phyloP scores from a whole-genome alignment of 2,888 invertebrate genomes.

The Pheosia gnoma region DNA sequence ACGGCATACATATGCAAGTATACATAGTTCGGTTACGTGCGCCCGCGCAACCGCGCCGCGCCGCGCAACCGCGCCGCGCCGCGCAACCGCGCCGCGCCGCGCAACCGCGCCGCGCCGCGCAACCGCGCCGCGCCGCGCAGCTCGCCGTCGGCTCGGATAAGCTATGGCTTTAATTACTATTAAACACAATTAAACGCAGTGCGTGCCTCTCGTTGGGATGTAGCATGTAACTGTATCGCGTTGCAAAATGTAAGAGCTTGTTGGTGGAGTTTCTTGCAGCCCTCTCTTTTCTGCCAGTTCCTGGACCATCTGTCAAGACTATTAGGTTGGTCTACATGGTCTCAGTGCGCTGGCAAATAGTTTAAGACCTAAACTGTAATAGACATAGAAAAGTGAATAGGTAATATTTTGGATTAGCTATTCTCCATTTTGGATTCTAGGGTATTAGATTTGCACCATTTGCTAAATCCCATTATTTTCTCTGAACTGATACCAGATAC shows the following conservation, averaged over 20 bases:
- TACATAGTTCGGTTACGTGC: conserved; percentile 22
- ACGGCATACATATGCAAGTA: conserved; percentile 12
- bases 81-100: conserved; percentile 17
- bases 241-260: conserved; percentile 8
- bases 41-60: conserved; percentile 20
- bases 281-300: too few relatives aligned
- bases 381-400: too few relatives aligned
- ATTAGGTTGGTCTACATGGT: too few relatives aligned
- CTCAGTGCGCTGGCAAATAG: too few relatives aligned
- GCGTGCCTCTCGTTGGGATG: conserved; percentile 35
- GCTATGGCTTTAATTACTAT: conserved; percentile 48
- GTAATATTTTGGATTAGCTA: too few relatives aligned
- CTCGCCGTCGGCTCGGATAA: conserved; percentile 30
- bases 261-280: too few relatives aligned
- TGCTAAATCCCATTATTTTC: too few relatives aligned
- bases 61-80: conserved; percentile 17
- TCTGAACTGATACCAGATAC: too few relatives aligned
- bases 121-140: conserved; percentile 19
- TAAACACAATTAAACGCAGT: conserved; percentile 49
- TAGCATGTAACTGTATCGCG: conserved; percentile 35
- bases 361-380: too few relatives aligned
- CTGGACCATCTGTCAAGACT: too few relatives aligned
- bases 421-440: too few relatives aligned
- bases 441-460: too few relatives aligned
- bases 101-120: conserved; percentile 20